A percentile compares a stretch with the other conserved stretches of the same genome.
These are phyloP conservation scores for Cryptocephalus moraei DNA, from an alignment of 2,888 invertebrate species.

Conservation along the genomic window DNA sequence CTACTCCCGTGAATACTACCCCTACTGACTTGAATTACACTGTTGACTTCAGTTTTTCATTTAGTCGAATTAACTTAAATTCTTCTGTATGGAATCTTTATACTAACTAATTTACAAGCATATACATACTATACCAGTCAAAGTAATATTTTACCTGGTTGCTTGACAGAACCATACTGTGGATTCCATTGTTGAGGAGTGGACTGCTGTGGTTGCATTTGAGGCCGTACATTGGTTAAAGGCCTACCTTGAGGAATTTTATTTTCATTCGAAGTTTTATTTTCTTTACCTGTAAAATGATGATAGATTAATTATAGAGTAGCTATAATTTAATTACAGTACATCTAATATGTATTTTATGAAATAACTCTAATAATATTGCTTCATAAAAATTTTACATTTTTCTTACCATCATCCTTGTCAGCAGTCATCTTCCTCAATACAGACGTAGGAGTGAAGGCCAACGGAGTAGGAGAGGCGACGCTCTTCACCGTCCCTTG, in stretches of 20 bases:
- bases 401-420: constrained; percentile 55
- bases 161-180: constrained; percentile 20
- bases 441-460: constrained; percentile 90
- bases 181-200: constrained; percentile 28
- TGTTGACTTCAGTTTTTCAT: too few relatives aligned
- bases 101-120: too few relatives aligned
- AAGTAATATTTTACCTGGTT: constrained; percentile 13
- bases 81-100: too few relatives aligned
- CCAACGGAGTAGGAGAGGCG: constrained; percentile 59
- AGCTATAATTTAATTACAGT: too few relatives aligned
- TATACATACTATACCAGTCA: neutral
- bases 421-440: constrained; percentile 90
- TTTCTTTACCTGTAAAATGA: constrained; percentile 34
- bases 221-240: constrained; percentile 33
- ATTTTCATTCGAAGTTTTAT: constrained; percentile 14
- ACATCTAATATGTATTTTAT: too few relatives aligned
- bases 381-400: too few relatives aligned
- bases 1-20: too few relatives aligned
- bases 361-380: too few relatives aligned
- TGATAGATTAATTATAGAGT: neutral
- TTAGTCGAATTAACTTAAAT: too few relatives aligned
- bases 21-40: too few relatives aligned
- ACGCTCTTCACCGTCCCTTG: constrained; percentile 35
- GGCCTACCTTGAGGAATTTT: constrained; percentile 32
- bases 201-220: constrained; percentile 19